Evolutionary conservation across 2,113 vertebrate genomes (phyloP), one percentile per base, ranked within the genome.

Genomic region (Electrona antarctica): DNA sequence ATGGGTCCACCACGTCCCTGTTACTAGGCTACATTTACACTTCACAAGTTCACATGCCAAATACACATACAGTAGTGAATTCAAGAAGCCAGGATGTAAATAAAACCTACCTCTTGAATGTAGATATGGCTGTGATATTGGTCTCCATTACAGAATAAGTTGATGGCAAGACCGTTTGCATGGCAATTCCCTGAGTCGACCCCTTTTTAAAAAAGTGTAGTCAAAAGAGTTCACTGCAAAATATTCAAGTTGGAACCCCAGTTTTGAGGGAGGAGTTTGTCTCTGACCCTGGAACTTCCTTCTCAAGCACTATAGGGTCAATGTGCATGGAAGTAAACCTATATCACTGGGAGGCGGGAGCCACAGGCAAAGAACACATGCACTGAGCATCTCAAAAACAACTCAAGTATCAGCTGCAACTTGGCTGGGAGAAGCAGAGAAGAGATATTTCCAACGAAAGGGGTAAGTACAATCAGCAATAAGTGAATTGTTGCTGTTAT

Each of bases 181-280:
- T 21, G 13, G 7, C 60, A 76, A 65, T 12, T 60, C 58, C 54
- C 58, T 71, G 66, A 56, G 33, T 41, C 21, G 21, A 6, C 64
- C 67, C 14, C 59, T 51, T 74, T 86, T 85, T 77, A 61, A 52
- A 41, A 28, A 80, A 63, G 68, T 55, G 73, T 63, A 67, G 68
- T 58, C 64, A 66, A 76, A 87, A 75, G 76, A 67, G 49, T 46
- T 28, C 52, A 67, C 76, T 76, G 52, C 15, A 51, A 45, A 52
- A 54, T 41, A 14, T 57, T 76, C 48, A 64, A 73, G 60, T 61
- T 69, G 73, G 68, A 76, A 74, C 75, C 77, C 51, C 49, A 67
- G 62, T 70, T 81, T 62, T 74, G 78, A 91, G 82, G 83, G 85
- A 88, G 80, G 88, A 87, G 89, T 88, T 80, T 79, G 46, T 58